Base-by-base conservation (phyloP, 2,797 vertebrate genomes). In the Poliocrania exsul region DNA sequence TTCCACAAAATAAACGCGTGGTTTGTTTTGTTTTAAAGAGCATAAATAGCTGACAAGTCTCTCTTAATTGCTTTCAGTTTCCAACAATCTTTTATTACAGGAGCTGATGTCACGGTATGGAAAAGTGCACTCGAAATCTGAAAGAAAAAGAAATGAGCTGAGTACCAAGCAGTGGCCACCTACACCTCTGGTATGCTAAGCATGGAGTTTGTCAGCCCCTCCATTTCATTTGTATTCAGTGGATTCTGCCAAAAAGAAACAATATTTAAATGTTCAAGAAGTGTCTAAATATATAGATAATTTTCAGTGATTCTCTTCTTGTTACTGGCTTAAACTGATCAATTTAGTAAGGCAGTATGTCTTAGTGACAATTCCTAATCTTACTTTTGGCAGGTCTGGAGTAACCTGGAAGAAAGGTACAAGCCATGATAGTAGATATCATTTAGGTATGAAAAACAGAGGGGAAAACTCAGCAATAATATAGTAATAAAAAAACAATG, bases 1-100 rank as follows among this genome's bases (percentile, higher is more conserved):
- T 12, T 87, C 64, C 5, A 0, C 64, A 85, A 94, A 87, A 82
- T 29, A 81, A 47, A 37, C 0, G 0, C 0, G 0, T 6, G 5
- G 5, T 31, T 60, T 49, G 12, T 29, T 72, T 65, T 13, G 4
- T 33, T 47, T 54, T 42, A 56, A 82, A 80, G 28, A 72, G 13
- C 10, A 37, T 4, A 72, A 74, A 56, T 8, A 72, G 56, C 51
- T 50, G 24, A 65, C 35, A 73, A 86, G 16, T 60, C 44, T 77
- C 67, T 71, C 23, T 50, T 51, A 82, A 71, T 20, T 54, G 11
- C 33, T 77, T 91, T 82, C 29, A 18, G 33, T 61, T 93, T 71
- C 61, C 61, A 89, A 33, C 26, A 42, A 29, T 21, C 9, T 24
- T 73, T 77, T 67, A 53, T 57, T 49, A 42, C 1, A 79, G 50